Base-by-base conservation (phyloP, 2,113 vertebrate genomes). In the Ochotona princeps region DNA sequence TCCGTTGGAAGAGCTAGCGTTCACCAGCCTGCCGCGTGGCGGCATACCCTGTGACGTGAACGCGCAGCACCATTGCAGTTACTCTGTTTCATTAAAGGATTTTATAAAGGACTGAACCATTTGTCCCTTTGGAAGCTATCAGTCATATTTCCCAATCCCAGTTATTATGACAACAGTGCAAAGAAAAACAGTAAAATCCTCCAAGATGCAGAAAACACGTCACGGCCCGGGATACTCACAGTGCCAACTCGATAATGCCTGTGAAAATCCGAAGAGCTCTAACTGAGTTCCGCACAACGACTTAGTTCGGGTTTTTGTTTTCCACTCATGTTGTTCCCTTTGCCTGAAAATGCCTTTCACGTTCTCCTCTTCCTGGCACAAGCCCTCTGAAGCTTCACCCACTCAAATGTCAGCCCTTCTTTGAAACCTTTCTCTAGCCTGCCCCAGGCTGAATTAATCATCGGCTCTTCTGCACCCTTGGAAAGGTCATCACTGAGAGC, bases 61-160 rank as follows among this genome's bases (percentile, higher is more conserved):
- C 66, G 35, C 94, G 23, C 30, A 30, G 38, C 57, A 15, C 44
- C 44, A 78, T 65, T 61, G 20, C 11, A 78, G 8, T 76, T 54
- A 57, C 47, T 26, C 66, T 74, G 8, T 60, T 74, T 60, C 8
- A 66, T 60, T 66, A 75, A 9, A 60, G 67, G 44, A 15, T 61
- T 93, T 94, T 44, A 47, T 54, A 69, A 88, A 69, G 44, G 25
- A 70, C 32, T 79, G 75, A 94, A 74, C 74, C 8, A 38, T 47
- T 15, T 79, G 83, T 89, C 60, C 28, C 79, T 82, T 96, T 90
- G 93, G 79, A 93, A 90, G 49, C 74, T 32, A 82, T 25, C 30
- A 51, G 38, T 85, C n/a, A 0, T 65, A 85, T 90, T 92, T 89
- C 93, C 70, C 70, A 93, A 80, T 80, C 65, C 79, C 65, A 82